These are phyloP conservation scores for Pteromalus puparum DNA, from an alignment of 1,140 invertebrate genomes.

Conservation along the genomic window DNA sequence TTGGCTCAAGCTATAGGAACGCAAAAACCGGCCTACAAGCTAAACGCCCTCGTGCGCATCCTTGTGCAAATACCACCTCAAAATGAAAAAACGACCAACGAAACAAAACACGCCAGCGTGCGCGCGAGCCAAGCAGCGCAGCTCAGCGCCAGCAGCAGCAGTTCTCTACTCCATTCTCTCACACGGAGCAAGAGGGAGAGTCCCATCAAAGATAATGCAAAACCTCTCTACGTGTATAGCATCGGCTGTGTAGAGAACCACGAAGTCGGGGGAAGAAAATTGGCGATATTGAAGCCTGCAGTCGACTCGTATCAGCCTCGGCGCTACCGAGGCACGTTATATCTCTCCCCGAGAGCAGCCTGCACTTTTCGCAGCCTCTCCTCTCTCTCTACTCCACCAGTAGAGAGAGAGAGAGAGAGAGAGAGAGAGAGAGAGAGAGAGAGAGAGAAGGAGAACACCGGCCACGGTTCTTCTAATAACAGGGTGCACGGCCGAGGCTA, in stretches of 20 bases:
- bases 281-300: slow-evolving; percentile 55
- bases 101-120: not conserved
- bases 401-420: slow-evolving; percentile 18
- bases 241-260: not conserved
- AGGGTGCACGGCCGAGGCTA: slow-evolving; percentile 67
- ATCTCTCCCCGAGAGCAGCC: not conserved
- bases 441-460: slow-evolving; percentile 45
- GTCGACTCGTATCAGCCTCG: slow-evolving; percentile 50
- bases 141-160: too few species aligned
- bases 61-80: slow-evolving; percentile 23
- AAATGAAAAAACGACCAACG: not conserved
- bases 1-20: not conserved
- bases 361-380: not conserved
- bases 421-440: slow-evolving; percentile 48
- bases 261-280: slow-evolving; percentile 50
- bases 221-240: not conserved
- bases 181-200: slow-evolving; percentile 1
- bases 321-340: slow-evolving; percentile 33
- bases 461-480: slow-evolving; percentile 65
- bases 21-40: not conserved
- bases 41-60: not conserved
- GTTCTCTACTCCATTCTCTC: not conserved
- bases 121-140: not conserved
- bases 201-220: slow-evolving; percentile 47
- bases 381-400: too few species aligned